Base-by-base conservation (phyloP, 2,888 invertebrate genomes). In the Heliothis peltigera region DNA sequence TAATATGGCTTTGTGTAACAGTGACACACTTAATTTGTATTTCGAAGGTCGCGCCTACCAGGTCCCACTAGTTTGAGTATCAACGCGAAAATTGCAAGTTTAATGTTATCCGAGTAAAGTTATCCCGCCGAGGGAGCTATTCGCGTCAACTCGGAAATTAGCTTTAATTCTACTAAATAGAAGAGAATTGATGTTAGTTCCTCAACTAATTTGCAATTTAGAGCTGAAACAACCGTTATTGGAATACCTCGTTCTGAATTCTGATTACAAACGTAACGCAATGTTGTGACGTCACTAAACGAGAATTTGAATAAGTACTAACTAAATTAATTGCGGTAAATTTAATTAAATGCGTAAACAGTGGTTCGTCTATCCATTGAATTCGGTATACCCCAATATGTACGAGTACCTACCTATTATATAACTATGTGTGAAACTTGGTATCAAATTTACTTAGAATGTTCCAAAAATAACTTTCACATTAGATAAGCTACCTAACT, bases 131-230 rank as follows among this genome's bases (percentile, higher is more conserved):
- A 58, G 76, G 74, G 79, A 79, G 72, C 76, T 71, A 79, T 58
- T 77, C 55, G 61, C 59, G 68, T 68, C 75, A 80, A 84, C 82
- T 83, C 79, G 57, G 61, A 81, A 83, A 81, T 83, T 74, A 76
- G 69, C 77, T 79, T 75, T 75, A 84, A 82, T 79, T 67, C 66
- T 28, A 79, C 73, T 81, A 80, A 85, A 80, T 75, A 82, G 79
- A 79, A 75, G 70, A 71, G 72, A 79, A 81, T 80, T 78, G 64
- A 84, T 83, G 77, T 68, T 70, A 82, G 81, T 83, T 84, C 69
- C 65, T 44, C 64, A 84, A 85, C 80, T 81, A 84, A 87, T 86
- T 84, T 82, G 77, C 79, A 84, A 84, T 85, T 79, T 74, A 80
- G 62, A 70, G 44, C 55, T 67, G 57, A 68, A 70, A 75, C 73